Evolutionary conservation across 2,888 invertebrate species (phyloP).

Genomic region (Clunio marinus): DNA sequence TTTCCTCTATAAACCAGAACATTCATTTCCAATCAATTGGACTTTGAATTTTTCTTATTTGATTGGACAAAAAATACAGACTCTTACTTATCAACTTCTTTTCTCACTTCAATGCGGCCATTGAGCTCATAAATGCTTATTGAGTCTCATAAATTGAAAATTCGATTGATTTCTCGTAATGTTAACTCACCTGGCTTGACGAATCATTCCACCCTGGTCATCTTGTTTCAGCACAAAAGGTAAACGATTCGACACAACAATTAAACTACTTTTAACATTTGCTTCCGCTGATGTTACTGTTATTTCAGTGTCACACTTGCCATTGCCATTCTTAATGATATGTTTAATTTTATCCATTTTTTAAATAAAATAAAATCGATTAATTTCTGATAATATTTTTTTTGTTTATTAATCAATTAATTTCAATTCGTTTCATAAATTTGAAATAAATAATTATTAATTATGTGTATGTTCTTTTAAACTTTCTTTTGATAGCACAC

Average conservation of each 20-base stretch:
- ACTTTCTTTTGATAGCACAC: too few species aligned
- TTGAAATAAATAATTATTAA: too few species aligned
- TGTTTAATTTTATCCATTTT: too few species aligned
- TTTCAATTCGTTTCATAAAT: too few species aligned
- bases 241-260: conserved; percentile 85
- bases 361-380: too few species aligned
- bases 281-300: conserved; percentile 48
- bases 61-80: conserved; percentile 5
- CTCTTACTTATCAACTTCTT: conserved; percentile 2
- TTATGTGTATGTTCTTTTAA: too few species aligned
- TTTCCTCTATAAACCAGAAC: too few species aligned
- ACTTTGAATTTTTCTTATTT: background rate
- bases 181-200: conserved; percentile 80
- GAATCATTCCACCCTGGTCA: conserved; percentile 65
- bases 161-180: too few species aligned
- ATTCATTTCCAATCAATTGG: conserved; percentile 1
- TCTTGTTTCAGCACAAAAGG: conserved; percentile 80
- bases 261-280: conserved; percentile 65
- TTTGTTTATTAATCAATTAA: too few species aligned
- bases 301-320: conserved; percentile 41
- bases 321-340: conserved; percentile 8
- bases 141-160: too few species aligned
- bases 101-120: background rate
- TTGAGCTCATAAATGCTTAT: too few species aligned
- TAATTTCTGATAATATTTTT: too few species aligned